Evolutionary conservation across 2,797 vertebrate species (phyloP), one percentile per base, ranked within the genome.

Genomic region (Mycteria americana): DNA sequence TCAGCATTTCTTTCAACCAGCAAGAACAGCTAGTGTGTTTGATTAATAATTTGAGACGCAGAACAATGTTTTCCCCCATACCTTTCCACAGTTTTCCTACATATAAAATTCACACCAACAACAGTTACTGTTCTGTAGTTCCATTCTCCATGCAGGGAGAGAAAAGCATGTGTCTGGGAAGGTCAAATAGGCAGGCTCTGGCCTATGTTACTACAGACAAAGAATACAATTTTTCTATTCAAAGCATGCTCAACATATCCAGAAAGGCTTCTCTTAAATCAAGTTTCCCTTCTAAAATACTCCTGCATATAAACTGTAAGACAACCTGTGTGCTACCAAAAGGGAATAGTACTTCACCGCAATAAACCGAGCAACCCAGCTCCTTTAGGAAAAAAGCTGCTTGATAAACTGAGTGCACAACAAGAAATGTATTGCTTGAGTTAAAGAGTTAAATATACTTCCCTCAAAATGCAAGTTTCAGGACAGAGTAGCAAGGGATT

Each of bases 401-500:
- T 57, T 48, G 56, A 76, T 46, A 64, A 92, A 92, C 33, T 72
- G 51, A 82, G 65, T 13, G 41, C 60, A 88, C n/a, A 80, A 72
- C 19, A 85, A 75, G 33, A 80, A 63, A 75, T 16, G 8, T 90
- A 95, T 50, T 81, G 67, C 95, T 89, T n/a, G n/a, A 79, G 24
- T 62, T n/a, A n/a, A 72, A 91, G 88, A 84, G 72, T 92, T 91
- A 91, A 77, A 92, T 81, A 88, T 13, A 81, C 13, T n/a, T 86
- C 88, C 65, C 46, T 88, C 72, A 81, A 80, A 83, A 83, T 37
- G 43, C 62, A 74, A 85, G 39, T 77, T 92, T 74, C 54, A 89
- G 78, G 79, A 70, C 56, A 77, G 89, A 89, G 70, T 48, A 94
- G 84, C 69, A 79, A 73, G 83, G 90, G 89, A 96, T 96, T 92